Base-by-base conservation (phyloP, 2,113 vertebrate genomes). In the Rousettus leschenaultii region DNA sequence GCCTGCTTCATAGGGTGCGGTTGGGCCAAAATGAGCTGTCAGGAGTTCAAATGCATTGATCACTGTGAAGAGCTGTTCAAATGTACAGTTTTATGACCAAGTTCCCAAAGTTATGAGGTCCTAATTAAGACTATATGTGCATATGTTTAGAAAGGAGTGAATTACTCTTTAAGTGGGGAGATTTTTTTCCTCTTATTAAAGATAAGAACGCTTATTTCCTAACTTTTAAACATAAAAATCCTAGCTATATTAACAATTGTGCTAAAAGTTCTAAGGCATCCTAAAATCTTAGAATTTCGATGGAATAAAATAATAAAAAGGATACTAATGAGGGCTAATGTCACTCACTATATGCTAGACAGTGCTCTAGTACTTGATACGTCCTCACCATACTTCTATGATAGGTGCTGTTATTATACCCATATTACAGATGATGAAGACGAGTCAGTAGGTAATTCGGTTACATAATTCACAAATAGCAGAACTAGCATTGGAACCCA, bases 201-300 rank as follows among this genome's bases (percentile, higher is more conserved):
- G 48, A 84, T 21, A 45, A 66, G 30, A 66, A 35, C 0, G 30
- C 33, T 28, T 59, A 73, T 6, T 12, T 57, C 16, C 14, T 77
- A 75, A 26, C 93, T 83, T 78, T 79, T 93, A 86, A 91, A 93
- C 48, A 43, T 82, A 55, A 96, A 80, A 93, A 84, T 66, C 26
- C 6, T 85, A 51, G 45, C 35, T 74, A 45, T 74, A 38, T 83
- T 86, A 90, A 84, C 24, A 95, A 57, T 40, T 24, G 35, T 75
- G 35, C 61, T 86, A 57, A 82, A 91, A 89, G 7, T 94, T 40
- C 51, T 16, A 68, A n/a, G 22, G 22, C 3, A 80, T 28, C 33
- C 33, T 48, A 38, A 38, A 83, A 77, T 89, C 55, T 63, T 30
- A 89, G 59, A 51, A 89, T 78, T 78, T 74, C 70, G 63, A 92